These are phyloP conservation scores for Camponotus vicinus DNA, from an alignment of 1,140 invertebrate genomes.

Conservation along the genomic window DNA sequence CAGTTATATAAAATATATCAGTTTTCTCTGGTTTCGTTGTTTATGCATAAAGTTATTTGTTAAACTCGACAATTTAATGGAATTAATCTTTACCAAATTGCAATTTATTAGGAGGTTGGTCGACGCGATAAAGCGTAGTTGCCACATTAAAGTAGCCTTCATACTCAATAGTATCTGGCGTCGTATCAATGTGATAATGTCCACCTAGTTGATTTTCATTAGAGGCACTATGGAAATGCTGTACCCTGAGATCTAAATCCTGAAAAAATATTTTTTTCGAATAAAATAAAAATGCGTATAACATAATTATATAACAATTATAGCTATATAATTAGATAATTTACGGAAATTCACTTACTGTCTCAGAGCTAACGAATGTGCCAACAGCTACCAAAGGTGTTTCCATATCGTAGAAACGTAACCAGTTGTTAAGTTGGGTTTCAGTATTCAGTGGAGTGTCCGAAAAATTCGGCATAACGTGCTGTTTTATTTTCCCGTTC, in stretches of 20 bases:
- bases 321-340: too few species aligned
- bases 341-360: constrained; percentile 87
- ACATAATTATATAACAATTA: neutral
- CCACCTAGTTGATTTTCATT: constrained; percentile 93
- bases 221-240: constrained; percentile 98
- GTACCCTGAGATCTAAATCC: constrained; percentile 95
- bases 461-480: constrained; percentile 98
- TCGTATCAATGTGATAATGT: constrained; percentile 98
- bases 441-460: constrained; percentile 90
- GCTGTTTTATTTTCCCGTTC: constrained; percentile 94
- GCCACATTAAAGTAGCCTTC: constrained; percentile 95
- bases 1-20: neutral
- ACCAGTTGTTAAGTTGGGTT: constrained; percentile 93
- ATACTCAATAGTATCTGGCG: constrained; percentile 94
- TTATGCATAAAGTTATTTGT: neutral
- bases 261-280: constrained; percentile 80
- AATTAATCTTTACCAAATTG: constrained; percentile 88
- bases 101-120: constrained; percentile 89
- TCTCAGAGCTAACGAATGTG: constrained; percentile 95
- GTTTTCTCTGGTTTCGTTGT: neutral
- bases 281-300: constrained; percentile 39
- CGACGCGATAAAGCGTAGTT: constrained; percentile 91
- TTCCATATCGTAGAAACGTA: constrained; percentile 96
- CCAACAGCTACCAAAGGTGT: constrained; percentile 95
- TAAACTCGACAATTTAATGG: neutral